These are phyloP conservation scores for Drosophila subpulchrella DNA, from an alignment of 1,140 invertebrate species.

Conservation along the genomic window DNA sequence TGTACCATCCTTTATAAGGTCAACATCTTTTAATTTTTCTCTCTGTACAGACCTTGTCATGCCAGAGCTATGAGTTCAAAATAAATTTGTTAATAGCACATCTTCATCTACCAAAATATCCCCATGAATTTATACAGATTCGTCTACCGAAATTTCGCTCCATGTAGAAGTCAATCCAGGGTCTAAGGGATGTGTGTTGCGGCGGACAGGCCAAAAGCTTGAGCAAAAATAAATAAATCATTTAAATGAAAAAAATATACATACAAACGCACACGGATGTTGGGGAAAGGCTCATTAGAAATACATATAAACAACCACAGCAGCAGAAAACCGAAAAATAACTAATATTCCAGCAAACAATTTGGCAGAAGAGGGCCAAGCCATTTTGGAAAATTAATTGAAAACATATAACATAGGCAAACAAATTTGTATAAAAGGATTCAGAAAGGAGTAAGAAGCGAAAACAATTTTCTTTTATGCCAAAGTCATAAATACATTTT, in stretches of 20 bases:
- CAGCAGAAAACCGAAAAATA: slow-evolving; percentile 15
- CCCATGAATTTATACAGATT: background rate
- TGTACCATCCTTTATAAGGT: no score
- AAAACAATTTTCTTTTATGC: background rate
- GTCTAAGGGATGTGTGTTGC: slow-evolving; percentile 15
- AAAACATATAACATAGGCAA: slow-evolving; percentile 56
- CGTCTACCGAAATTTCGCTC: background rate
- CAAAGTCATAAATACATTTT: background rate
- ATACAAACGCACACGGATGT: slow-evolving; percentile 16
- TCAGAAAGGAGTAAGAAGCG: background rate
- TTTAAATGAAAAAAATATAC: slow-evolving; percentile 76
- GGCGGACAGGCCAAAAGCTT: slow-evolving; percentile 32
- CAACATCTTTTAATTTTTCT: no score
- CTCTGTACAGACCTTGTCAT: no score
- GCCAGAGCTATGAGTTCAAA: no score
- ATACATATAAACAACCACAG: slow-evolving; percentile 64
- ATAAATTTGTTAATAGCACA: no score
- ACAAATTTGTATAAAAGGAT: slow-evolving; percentile 42
- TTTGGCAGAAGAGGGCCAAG: slow-evolving; percentile 30
- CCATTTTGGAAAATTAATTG: slow-evolving; percentile 60
- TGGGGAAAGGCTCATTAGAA: slow-evolving; percentile 69
- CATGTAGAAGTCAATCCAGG: slow-evolving; percentile 4
- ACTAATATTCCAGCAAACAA: slow-evolving; percentile 30
- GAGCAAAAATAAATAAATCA: slow-evolving; percentile 81
- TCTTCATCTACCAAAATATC: background rate